Evolutionary conservation across 2,888 invertebrate species (phyloP).

Genomic region (Agriopis marginaria): DNA sequence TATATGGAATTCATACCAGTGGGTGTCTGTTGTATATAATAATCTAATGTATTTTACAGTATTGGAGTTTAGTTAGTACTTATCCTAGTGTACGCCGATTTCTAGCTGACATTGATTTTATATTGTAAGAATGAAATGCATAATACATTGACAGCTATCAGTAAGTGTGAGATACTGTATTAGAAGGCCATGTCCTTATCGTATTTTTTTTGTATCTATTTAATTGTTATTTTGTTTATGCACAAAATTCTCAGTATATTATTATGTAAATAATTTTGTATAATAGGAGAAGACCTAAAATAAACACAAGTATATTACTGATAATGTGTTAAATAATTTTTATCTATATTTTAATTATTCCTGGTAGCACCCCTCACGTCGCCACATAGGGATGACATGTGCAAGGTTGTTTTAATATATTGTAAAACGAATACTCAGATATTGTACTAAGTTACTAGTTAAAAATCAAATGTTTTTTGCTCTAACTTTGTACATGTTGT

Average conservation of each 20-base stretch:
- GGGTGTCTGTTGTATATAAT: constrained; percentile 84
- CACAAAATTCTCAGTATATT: constrained; percentile 86
- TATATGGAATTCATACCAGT: constrained; percentile 85
- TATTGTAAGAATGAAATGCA: constrained; percentile 83
- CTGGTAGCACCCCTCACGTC: constrained; percentile 87
- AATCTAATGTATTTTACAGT: constrained; percentile 85
- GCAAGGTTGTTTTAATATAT: constrained; percentile 56
- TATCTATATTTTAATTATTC: constrained; percentile 83
- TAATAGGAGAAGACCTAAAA: constrained; percentile 86
- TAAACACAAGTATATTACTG: constrained; percentile 87
- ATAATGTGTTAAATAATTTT: constrained; percentile 85
- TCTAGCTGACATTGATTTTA: constrained; percentile 86
- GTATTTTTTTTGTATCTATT: constrained; percentile 85
- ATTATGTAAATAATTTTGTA: constrained; percentile 87
- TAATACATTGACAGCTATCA: constrained; percentile 84
- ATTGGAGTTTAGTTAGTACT: constrained; percentile 85
- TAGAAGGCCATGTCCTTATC: constrained; percentile 81
- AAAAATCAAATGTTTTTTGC: neutral
- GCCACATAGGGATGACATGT: constrained; percentile 86
- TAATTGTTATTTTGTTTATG: constrained; percentile 87
- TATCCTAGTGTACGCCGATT: constrained; percentile 84
- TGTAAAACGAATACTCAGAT: constrained; percentile 22
- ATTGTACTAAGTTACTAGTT: constrained; percentile 19
- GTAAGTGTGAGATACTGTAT: constrained; percentile 81
- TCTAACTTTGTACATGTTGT: constrained; percentile 78